These are phyloP conservation scores for Hemaris fuciformis DNA, from an alignment of 2,888 invertebrate genomes.

Conservation along the genomic window DNA sequence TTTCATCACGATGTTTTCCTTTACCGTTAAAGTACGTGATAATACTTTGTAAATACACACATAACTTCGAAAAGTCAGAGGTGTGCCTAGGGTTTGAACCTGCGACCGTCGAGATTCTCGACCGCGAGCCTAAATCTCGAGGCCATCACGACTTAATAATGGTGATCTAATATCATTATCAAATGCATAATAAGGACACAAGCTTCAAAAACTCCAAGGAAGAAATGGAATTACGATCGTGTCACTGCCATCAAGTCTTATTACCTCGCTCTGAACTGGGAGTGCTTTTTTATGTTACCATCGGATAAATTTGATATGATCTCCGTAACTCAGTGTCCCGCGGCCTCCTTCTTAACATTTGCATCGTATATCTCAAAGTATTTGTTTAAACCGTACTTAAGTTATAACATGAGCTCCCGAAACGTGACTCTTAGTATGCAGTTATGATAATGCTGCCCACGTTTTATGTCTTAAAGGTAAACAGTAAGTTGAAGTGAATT, in stretches of 20 bases:
- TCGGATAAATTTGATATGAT: slow-evolving; percentile 10
- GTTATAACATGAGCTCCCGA: slow-evolving; percentile 6
- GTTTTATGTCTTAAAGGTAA: neutral
- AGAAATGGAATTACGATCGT: neutral
- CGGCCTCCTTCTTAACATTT: neutral
- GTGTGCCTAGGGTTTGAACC: no score
- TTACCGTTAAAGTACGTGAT: no score
- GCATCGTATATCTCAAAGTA: neutral
- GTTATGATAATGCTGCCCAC: slow-evolving; percentile 8
- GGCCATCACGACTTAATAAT: no score
- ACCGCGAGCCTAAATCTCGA: no score
- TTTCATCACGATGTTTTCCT: no score
- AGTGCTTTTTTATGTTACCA: slow-evolving; percentile 10
- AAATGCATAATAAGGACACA: no score
- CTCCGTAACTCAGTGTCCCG: neutral
- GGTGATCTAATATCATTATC: no score
- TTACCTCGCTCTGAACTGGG: neutral
- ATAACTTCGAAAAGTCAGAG: no score
- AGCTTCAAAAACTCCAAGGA: neutral
- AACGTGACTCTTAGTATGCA: slow-evolving; percentile 9
- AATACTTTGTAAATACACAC: no score
- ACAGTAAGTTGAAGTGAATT: neutral
- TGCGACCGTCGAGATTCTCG: no score
- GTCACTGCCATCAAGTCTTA: neutral
- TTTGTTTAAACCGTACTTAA: neutral